phyloP scores from a whole-genome alignment of 2,113 vertebrate genomes.

The Anas platyrhynchos region DNA sequence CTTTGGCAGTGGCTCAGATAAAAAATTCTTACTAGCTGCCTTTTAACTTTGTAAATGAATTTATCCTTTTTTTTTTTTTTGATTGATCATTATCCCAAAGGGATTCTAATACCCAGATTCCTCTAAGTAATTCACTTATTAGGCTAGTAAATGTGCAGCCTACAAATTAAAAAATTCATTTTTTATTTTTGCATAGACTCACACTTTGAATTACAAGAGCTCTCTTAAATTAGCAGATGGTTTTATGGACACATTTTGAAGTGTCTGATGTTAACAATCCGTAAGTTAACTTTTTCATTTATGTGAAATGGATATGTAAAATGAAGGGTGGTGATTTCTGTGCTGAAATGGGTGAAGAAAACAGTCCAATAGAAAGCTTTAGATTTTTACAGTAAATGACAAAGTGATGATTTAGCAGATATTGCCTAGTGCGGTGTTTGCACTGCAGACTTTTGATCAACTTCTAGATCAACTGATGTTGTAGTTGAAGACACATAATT shows the following conservation, averaged over 20 bases:
- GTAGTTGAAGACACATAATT: neutral
- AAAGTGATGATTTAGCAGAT: neutral
- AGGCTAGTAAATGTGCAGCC: neutral
- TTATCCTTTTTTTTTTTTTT: neutral
- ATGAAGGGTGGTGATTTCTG: neutral
- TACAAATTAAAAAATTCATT: neutral
- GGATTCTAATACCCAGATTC: neutral
- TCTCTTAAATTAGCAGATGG: neutral
- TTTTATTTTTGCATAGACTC: neutral
- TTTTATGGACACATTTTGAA: neutral
- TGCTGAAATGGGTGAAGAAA: neutral
- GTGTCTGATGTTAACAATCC: neutral
- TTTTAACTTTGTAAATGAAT: neutral
- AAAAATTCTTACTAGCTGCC: neutral
- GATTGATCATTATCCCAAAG: neutral
- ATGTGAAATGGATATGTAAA: neutral
- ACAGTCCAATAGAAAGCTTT: neutral
- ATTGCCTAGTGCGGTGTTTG: neutral
- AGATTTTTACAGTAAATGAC: rapidly evolving
- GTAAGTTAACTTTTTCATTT: neutral
- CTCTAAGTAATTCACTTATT: neutral
- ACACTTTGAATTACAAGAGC: neutral
- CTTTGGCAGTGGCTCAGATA: neutral
- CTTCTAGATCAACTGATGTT: neutral
- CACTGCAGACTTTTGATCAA: neutral